Evolutionary conservation across 2,888 invertebrate species (phyloP).

Genomic region (Podabrus alpinus): DNA sequence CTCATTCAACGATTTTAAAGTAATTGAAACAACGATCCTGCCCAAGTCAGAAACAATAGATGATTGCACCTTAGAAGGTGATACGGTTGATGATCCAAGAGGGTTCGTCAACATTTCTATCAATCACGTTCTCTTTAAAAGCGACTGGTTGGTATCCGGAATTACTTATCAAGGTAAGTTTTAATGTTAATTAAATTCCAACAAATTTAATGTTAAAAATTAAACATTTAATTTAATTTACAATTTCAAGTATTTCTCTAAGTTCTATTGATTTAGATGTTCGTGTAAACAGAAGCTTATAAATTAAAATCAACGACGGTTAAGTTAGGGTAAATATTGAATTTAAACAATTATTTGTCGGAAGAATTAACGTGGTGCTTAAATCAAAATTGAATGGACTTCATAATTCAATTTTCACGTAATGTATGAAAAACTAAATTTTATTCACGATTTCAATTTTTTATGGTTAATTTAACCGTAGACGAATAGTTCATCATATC

Average conservation of each 20-base stretch:
- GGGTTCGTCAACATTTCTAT: slow-evolving; percentile 60
- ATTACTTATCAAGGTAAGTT: slow-evolving; percentile 63
- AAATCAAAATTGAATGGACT: background rate
- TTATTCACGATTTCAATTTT: background rate
- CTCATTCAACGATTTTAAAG: slow-evolving; percentile 8
- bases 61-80: slow-evolving; percentile 37
- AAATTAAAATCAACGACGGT: background rate
- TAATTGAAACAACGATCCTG: slow-evolving; percentile 22
- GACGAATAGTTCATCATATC: background rate
- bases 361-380: background rate
- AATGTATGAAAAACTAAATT: background rate
- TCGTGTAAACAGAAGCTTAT: background rate
- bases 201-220: background rate
- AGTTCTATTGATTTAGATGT: background rate
- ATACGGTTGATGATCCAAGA: slow-evolving; percentile 54
- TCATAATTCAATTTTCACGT: background rate
- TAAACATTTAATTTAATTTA: background rate
- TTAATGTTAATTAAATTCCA: background rate
- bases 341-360: background rate
- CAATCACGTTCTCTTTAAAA: slow-evolving; percentile 59
- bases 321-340: background rate
- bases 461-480: background rate
- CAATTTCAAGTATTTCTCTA: background rate
- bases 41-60: slow-evolving; percentile 25
- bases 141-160: slow-evolving; percentile 58